Conservation (phyloP, 2,797 vertebrate genomes). For the Catostomus latipinnis region DNA sequence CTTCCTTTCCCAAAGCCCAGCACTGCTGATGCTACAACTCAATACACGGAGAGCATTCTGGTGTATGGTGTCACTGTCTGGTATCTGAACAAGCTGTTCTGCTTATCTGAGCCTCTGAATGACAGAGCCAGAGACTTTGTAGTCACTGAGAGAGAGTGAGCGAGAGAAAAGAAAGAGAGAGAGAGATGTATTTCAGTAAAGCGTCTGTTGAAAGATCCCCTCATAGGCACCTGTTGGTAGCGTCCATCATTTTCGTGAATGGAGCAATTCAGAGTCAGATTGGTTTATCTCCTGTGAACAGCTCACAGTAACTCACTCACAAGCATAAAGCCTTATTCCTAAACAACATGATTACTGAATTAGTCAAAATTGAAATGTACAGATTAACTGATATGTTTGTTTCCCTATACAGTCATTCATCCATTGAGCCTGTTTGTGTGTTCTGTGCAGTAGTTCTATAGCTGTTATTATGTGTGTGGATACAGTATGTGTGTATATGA, state of each 20-base stretch:
- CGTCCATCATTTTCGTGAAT: slow-evolving; percentile 73
- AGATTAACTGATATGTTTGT: slow-evolving; percentile 21
- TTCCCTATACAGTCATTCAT: neutral
- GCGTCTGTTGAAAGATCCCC: slow-evolving; percentile 70
- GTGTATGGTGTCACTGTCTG: slow-evolving; percentile 80
- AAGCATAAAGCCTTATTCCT: slow-evolving; percentile 32
- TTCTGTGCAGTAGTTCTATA: slow-evolving; percentile 6
- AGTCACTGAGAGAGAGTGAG: slow-evolving; percentile 72
- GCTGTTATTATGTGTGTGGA: neutral
- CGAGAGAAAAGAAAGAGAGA: slow-evolving; percentile 63
- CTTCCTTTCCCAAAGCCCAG: slow-evolving; percentile 68
- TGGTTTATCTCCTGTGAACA: slow-evolving; percentile 68
- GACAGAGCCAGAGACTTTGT: slow-evolving; percentile 77
- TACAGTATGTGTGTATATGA: neutral
- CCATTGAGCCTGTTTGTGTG: neutral
- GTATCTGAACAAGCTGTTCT: slow-evolving; percentile 75
- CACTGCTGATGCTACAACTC: slow-evolving; percentile 75
- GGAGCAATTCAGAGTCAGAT: slow-evolving; percentile 75
- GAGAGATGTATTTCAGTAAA: slow-evolving; percentile 71
- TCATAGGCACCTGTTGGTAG: slow-evolving; percentile 56
- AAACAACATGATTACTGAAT: slow-evolving; percentile 39
- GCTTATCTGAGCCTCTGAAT: slow-evolving; percentile 79
- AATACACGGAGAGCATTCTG: slow-evolving; percentile 69
- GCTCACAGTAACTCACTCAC: slow-evolving; percentile 40
- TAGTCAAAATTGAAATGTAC: slow-evolving; percentile 32